Base-by-base conservation (phyloP, 2,888 invertebrate species). In the Lochmaea crataegi region DNA sequence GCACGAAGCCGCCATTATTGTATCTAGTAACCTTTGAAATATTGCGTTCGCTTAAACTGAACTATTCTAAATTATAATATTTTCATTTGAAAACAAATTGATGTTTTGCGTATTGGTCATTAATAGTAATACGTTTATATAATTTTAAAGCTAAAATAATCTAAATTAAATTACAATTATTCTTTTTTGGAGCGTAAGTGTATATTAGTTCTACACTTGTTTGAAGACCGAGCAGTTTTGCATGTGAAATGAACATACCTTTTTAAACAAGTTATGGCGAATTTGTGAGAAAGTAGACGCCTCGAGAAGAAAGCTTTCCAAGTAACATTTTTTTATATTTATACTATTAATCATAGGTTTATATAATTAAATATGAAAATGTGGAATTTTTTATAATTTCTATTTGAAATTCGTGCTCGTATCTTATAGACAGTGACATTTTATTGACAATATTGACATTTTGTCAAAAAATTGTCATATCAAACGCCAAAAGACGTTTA, bases 371-470 rank as follows among this genome's bases (percentile, higher is more conserved):
- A 48, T 48, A 58, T 38, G 42, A 48, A 60, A 61, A 48, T 26
- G n/a, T 42, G 70, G 10, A 56, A 69, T 65, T 72, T 73, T 74
- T 70, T 38, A 12, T 18, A 64, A 65, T 65, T 72, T 70, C 58
- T 63, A 45, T 71, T 71, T 67, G 66, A 71, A 73, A 72, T 72
- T 76, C 65, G 67, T 72, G 71, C 72, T 16, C 56, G 65, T 73
- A 75, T 65, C 38, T 65, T 63, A 38, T 75, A 68, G 73, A 76
- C 76, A 76, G 72, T 76, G 76, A 76, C 76, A 76, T 76, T 73
- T 71, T 76, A 76, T 76, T 76, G 76, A 76, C 76, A 76, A 76
- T 76, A 76, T 76, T 76, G 76, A 76, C 76, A 76, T 73, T 76
- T 76, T 76, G 76, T 76, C 76, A 76, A 73, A 74, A 74, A 76